Evolutionary conservation across 2,888 invertebrate genomes (phyloP), one percentile per base, ranked within the genome.

Genomic region (Pyrochroa serraticornis): DNA sequence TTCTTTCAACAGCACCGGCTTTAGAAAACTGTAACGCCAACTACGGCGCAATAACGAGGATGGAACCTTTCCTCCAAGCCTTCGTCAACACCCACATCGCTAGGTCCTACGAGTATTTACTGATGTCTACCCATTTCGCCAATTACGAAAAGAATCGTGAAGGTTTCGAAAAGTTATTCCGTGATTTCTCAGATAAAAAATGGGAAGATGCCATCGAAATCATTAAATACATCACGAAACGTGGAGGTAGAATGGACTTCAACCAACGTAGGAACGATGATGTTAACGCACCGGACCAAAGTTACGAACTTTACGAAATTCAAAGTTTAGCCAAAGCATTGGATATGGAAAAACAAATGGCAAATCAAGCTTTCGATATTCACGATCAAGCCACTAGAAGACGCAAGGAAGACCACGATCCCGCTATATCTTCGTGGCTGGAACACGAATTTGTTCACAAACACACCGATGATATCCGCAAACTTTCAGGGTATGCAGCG

Each of bases 111-210:
- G 88, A 92, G 60, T 91, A 88, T 69, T 81, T 93, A 7, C 79
- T 92, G 1, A 84, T 92, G 75, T 84, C 91, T 0, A 85, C 91
- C 0, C 87, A 89, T 77, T 93, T 89, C 78, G 88, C 87, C 69
- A 90, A 89, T 71, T 92, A 88, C 75, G 85, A 88, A 73, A 87
- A 87, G 30, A 89, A 91, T 79, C 83, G 93, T 31, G 84, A 82
- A 13, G 93, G 93, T 2, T 92, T 93, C 78, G 84, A 86, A 68
- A 88, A 87, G 72, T 77, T 92, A 7, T 92, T 89, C 81, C 84
- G 85, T 67, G 85, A 85, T 55, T 78, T 91, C 7, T 90, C 92
- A 0, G 92, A 93, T 67, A 81, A 85, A 7, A 82, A 88, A 3
- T 93, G 92, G 88, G 84, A 86, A 9, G 86, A 90, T 70, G 84